These are phyloP conservation scores for Gobius niger DNA, from an alignment of 2,113 vertebrate species.

Conservation along the genomic window DNA sequence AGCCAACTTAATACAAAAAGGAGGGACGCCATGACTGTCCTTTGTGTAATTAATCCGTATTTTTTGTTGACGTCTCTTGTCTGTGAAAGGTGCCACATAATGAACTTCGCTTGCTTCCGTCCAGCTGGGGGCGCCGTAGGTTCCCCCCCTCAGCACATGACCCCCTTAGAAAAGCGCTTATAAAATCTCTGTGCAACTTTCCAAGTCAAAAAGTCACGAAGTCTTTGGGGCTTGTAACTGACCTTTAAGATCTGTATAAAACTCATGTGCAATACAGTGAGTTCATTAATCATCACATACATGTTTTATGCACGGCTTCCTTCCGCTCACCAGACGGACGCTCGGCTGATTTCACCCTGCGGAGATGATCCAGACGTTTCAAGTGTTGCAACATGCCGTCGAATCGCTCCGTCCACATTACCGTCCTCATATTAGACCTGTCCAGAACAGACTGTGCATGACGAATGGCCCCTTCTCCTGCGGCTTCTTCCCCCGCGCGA, in stretches of 20 bases:
- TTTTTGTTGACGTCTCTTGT: too few species aligned
- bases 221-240: neutral
- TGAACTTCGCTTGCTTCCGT: too few species aligned
- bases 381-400: conserved; percentile 22
- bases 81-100: too few species aligned
- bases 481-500: neutral
- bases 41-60: too few species aligned
- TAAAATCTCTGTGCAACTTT: too few species aligned
- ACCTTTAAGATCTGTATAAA: neutral
- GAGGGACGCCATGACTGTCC: too few species aligned
- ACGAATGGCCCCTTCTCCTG: conserved; percentile 38
- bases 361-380: conserved; percentile 13
- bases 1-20: too few species aligned
- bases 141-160: too few species aligned
- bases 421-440: conserved; percentile 35
- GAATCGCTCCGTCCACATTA: conserved; percentile 24
- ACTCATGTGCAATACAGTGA: neutral
- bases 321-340: conserved; percentile 7
- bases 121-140: too few species aligned
- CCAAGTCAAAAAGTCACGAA: neutral
- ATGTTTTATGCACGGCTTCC: conserved; percentile 14
- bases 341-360: conserved; percentile 9
- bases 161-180: too few species aligned
- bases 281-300: neutral
- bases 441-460: conserved; percentile 41